These are phyloP conservation scores for Paratilapia polleni DNA, from an alignment of 2,113 vertebrate species.

Conservation along the genomic window DNA sequence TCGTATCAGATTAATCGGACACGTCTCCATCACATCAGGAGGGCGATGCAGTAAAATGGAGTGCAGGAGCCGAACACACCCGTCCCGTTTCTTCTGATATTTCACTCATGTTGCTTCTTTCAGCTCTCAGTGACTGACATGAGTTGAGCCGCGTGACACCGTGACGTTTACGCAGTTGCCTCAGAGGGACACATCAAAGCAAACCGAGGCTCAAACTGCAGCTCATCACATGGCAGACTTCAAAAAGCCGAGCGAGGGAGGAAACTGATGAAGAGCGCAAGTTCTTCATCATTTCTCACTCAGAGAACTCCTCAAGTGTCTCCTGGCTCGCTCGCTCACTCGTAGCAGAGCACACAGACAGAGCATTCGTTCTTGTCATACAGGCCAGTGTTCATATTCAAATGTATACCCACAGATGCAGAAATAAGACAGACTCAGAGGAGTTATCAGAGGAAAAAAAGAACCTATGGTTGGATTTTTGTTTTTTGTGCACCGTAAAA, in stretches of 20 bases:
- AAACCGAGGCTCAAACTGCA: not conserved
- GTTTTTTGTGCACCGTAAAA: not conserved
- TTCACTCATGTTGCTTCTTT: not conserved
- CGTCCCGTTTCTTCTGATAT: not conserved
- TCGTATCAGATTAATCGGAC: no score
- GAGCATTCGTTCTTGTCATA: not conserved
- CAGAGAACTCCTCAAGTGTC: not conserved
- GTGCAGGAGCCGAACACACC: not conserved
- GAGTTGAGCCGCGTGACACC: accelerated
- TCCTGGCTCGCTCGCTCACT: not conserved
- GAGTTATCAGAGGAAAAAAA: no score
- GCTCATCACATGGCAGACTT: not conserved
- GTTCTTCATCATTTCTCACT: not conserved
- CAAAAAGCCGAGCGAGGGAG: not conserved
- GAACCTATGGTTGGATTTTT: not conserved
- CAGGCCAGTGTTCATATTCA: not conserved
- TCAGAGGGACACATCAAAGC: not conserved
- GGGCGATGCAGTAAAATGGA: no score
- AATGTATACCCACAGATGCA: not conserved
- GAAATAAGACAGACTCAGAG: not conserved
- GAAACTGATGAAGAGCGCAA: not conserved
- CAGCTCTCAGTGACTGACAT: not conserved
- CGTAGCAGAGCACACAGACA: not conserved
- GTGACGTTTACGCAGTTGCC: not conserved
- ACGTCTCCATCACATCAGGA: no score